Percentiles rank a stretch among this genome's conserved stretches.
These are phyloP conservation scores for Eurosta solidaginis DNA, from an alignment of 1,140 invertebrate genomes.

Conservation along the genomic window DNA sequence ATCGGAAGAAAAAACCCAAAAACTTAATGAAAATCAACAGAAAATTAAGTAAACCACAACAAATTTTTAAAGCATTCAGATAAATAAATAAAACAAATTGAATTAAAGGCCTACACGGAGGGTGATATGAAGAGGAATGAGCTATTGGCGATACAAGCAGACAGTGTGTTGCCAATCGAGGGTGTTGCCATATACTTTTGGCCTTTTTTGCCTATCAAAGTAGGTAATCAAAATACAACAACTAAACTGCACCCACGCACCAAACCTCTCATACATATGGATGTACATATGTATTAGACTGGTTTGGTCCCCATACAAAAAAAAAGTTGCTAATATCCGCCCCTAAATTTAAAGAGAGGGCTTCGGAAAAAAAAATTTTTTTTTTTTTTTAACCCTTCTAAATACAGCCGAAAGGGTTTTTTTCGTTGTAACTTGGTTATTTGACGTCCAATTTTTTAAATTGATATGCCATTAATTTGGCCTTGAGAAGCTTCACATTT, in stretches of 20 bases:
- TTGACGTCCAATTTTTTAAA: too few relatives aligned
- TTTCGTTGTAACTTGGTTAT: too few relatives aligned
- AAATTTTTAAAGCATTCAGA: neutral
- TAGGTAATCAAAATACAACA: slow-evolving; percentile 22
- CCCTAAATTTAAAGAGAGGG: too few relatives aligned
- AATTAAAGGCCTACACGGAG: neutral
- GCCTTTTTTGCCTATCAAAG: slow-evolving; percentile 10
- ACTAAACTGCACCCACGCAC: neutral
- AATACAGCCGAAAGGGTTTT: too few relatives aligned
- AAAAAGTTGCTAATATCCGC: too few relatives aligned
- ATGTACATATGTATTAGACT: neutral
- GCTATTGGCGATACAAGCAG: neutral
- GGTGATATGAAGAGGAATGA: neutral
- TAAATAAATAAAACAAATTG: neutral
- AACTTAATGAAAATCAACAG: neutral
- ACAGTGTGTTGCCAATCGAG: slow-evolving; percentile 8
- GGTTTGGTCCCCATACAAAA: too few relatives aligned
- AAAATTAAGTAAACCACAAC: slow-evolving; percentile 18
- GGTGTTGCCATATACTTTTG: neutral
- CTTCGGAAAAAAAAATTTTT: too few relatives aligned
- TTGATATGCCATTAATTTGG: too few relatives aligned
- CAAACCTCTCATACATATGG: neutral
- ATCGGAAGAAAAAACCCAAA: neutral
- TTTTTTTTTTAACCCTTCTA: too few relatives aligned
- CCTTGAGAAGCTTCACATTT: too few relatives aligned